Percentiles rank a stretch among this genome's conserved stretches.
These are phyloP conservation scores for Linepithema humile DNA, from an alignment of 1,140 invertebrate species.

Conservation along the genomic window DNA sequence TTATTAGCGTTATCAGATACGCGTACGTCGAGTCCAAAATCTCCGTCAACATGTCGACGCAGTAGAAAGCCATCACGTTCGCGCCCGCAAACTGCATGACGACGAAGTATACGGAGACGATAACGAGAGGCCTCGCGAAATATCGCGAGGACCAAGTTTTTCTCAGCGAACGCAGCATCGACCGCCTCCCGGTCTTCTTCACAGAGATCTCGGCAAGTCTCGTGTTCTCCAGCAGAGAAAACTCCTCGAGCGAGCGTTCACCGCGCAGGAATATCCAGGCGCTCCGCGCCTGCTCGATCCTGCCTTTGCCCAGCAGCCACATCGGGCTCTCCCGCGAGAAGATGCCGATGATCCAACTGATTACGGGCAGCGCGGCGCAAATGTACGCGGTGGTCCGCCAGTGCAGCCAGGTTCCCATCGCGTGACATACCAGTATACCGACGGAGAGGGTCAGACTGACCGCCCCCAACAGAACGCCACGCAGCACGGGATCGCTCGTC, in stretches of 20 bases:
- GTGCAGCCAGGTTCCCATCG: conserved; percentile 86
- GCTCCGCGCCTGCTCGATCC: conserved; percentile 83
- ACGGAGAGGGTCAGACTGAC: conserved; percentile 85
- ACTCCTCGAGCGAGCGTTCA: conserved; percentile 61
- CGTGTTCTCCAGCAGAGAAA: conserved; percentile 16
- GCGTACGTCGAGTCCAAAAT: conserved; percentile 85
- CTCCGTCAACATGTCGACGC: conserved; percentile 87
- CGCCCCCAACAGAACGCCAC: conserved; percentile 85
- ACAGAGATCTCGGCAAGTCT: background rate
- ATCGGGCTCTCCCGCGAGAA: conserved; percentile 90
- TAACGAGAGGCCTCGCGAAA: conserved; percentile 86
- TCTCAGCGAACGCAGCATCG: conserved; percentile 1
- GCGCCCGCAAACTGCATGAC: conserved; percentile 87
- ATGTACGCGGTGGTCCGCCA: conserved; percentile 86
- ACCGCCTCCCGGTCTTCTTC: background rate
- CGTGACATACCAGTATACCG: conserved; percentile 85
- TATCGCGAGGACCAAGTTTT: conserved; percentile 44
- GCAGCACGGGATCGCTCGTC: conserved; percentile 85
- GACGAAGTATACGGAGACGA: conserved; percentile 87
- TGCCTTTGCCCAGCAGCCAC: conserved; percentile 87
- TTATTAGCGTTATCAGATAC: conserved; percentile 86
- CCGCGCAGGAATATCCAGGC: conserved; percentile 78
- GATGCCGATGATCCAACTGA: conserved; percentile 81
- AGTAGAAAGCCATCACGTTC: conserved; percentile 90
- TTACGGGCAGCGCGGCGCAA: conserved; percentile 83